A percentile compares a stretch with the other conserved stretches of the same genome.
Conservation (phyloP, 37 sponge, comb jelly and placozoan genomes). For the Chondrosia reniformis region DNA sequence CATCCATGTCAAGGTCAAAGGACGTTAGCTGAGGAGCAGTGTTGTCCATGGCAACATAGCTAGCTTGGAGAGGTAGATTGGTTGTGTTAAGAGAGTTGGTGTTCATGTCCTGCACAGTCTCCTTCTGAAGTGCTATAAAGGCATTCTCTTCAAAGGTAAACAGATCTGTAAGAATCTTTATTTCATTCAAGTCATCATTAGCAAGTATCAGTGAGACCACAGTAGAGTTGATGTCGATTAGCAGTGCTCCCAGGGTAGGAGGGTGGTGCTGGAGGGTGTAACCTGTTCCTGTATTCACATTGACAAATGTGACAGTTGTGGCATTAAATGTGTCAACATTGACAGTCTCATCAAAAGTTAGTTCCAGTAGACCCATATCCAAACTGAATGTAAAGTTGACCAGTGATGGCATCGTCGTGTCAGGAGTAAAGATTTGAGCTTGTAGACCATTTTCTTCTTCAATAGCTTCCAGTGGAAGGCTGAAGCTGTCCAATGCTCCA, state of each 20-base stretch:
- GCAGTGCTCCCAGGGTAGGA: slow-evolving; percentile 28
- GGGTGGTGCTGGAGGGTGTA: slow-evolving; percentile 65
- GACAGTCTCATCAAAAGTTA: slow-evolving; percentile 88
- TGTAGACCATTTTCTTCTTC: slow-evolving; percentile 12
- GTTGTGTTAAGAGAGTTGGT: slow-evolving; percentile 51
- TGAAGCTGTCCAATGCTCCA: slow-evolving; percentile 54
- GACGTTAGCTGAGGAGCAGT: slow-evolving; percentile 57
- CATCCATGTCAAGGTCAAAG: slow-evolving; percentile 79
- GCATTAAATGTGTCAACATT: slow-evolving; percentile 40
- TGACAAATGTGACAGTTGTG: slow-evolving; percentile 57
- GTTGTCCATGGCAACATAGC: slow-evolving; percentile 43
- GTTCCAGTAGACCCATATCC: slow-evolving; percentile 53
- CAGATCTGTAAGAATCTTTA: slow-evolving; percentile 69
- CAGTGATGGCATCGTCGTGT: slow-evolving; percentile 56
- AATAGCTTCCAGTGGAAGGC: slow-evolving; percentile 29
- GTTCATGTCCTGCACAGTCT: slow-evolving; percentile 63
- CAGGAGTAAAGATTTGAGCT: slow-evolving; percentile 41
- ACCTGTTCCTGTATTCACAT: slow-evolving; percentile 10
- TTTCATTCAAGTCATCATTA: slow-evolving; percentile 74
- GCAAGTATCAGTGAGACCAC: slow-evolving; percentile 44
- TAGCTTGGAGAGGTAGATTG: slow-evolving; percentile 58
- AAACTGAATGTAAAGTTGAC: slow-evolving; percentile 58
- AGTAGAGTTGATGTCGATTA: slow-evolving; percentile 49
- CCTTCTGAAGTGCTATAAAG: slow-evolving; percentile 21
- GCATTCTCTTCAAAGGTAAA: slow-evolving; percentile 48